These are phyloP conservation scores for Oncorhynchus gorbuscha DNA, from an alignment of 2,113 vertebrate species.

Conservation along the genomic window DNA sequence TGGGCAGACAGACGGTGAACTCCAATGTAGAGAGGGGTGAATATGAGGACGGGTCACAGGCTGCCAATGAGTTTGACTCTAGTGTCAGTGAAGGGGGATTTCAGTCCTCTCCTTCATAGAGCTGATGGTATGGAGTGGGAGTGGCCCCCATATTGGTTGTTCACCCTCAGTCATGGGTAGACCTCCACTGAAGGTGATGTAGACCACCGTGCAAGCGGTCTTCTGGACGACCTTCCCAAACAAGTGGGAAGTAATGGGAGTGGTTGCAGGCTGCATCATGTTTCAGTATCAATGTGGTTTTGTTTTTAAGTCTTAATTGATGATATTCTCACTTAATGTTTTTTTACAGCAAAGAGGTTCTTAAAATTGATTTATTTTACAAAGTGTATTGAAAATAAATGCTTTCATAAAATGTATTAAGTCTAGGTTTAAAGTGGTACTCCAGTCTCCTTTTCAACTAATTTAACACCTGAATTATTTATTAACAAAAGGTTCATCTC, in stretches of 20 bases:
- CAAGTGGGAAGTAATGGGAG: neutral
- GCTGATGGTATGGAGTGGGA: neutral
- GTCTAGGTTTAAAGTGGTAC: neutral
- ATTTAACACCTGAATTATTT: too few species aligned
- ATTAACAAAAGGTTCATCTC: too few species aligned
- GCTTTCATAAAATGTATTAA: constrained; percentile 7
- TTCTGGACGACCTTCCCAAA: neutral
- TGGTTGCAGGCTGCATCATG: constrained; percentile 1
- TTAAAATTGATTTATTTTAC: neutral
- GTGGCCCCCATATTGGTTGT: too few species aligned
- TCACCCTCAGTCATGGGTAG: too few species aligned
- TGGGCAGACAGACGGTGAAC: constrained; percentile 17
- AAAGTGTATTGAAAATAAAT: constrained; percentile 6
- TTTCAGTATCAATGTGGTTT: constrained; percentile 2
- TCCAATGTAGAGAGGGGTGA: neutral
- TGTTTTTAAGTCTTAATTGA: neutral
- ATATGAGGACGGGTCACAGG: neutral
- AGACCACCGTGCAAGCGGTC: neutral
- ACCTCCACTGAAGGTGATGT: constrained; percentile 10
- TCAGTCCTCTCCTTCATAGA: neutral
- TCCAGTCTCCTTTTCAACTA: too few species aligned
- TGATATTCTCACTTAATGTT: neutral
- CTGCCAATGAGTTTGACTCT: neutral
- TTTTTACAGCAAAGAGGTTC: neutral
- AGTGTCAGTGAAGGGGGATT: neutral